Percentiles rank a stretch among this genome's conserved stretches.
Evolutionary conservation across 2,888 invertebrate species (phyloP).

Genomic region (Tachina fera): DNA sequence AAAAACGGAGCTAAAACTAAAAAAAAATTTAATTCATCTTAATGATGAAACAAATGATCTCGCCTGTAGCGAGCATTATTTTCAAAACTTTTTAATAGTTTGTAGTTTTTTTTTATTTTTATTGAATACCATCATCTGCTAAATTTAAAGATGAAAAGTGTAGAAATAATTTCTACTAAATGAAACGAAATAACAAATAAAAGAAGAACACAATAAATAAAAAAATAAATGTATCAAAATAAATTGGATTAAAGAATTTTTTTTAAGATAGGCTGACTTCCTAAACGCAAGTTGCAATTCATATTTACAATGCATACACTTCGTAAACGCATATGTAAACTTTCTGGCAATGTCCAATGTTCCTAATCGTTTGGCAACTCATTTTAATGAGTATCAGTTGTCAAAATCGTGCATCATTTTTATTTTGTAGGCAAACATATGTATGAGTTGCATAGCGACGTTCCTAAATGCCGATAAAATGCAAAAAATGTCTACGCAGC

Average conservation of each 20-base stretch:
- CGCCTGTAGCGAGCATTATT: constrained; percentile 57
- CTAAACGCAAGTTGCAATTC: too few relatives aligned
- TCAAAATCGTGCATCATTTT: too few relatives aligned
- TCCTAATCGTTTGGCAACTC: too few relatives aligned
- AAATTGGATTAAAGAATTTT: constrained; percentile 10
- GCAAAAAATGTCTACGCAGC: too few relatives aligned
- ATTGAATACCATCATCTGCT: constrained; percentile 46
- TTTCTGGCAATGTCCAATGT: too few relatives aligned
- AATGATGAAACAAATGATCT: constrained; percentile 41
- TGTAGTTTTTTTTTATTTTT: constrained; percentile 56
- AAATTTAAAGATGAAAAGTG: constrained; percentile 41
- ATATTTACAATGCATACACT: too few relatives aligned
- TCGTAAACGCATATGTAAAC: too few relatives aligned
- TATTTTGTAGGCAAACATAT: too few relatives aligned
- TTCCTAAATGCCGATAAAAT: too few relatives aligned
- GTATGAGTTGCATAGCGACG: too few relatives aligned
- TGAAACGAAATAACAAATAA: constrained; percentile 24
- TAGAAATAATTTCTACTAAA: constrained; percentile 40
- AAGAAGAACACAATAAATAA: not conserved
- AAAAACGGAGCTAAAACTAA: constrained; percentile 14
- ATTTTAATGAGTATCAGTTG: too few relatives aligned
- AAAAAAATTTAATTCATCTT: constrained; percentile 16
- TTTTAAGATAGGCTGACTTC: too few relatives aligned
- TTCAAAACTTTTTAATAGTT: constrained; percentile 62
- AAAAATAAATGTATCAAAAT: constrained; percentile 27